Conservation (phyloP, 1,140 invertebrate genomes). For the Hycleus cichorii region DNA sequence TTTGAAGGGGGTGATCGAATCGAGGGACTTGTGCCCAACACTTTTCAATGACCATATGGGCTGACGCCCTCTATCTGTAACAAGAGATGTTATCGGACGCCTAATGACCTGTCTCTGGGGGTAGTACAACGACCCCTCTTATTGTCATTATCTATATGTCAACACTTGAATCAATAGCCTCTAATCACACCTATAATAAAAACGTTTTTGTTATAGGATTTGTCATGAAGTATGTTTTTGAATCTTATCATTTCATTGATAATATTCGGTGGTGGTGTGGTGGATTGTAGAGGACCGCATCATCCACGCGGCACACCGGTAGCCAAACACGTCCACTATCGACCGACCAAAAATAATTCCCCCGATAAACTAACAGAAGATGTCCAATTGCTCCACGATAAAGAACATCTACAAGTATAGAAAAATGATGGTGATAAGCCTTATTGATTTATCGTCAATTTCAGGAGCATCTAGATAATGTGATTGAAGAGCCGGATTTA, state of each 20-base stretch:
- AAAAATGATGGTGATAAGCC: constrained; percentile 44
- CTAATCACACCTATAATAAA: too few relatives aligned
- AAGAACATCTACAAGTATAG: constrained; percentile 46
- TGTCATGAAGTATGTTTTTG: too few relatives aligned
- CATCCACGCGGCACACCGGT: constrained; percentile 56
- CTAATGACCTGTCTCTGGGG: constrained; percentile 35
- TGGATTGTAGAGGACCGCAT: constrained; percentile 56
- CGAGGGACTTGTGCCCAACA: constrained; percentile 32
- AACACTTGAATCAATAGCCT: constrained; percentile 33
- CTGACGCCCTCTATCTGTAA: constrained; percentile 32
- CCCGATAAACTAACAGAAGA: constrained; percentile 58
- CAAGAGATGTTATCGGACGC: constrained; percentile 38
- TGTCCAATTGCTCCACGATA: constrained; percentile 58
- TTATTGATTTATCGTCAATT: constrained; percentile 34
- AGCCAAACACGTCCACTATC: constrained; percentile 53
- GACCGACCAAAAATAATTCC: constrained; percentile 37
- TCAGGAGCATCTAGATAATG: constrained; percentile 61
- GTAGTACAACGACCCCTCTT: constrained; percentile 21
- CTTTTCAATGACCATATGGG: constrained; percentile 32
- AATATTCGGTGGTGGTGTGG: background rate
- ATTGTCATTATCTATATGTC: constrained; percentile 34
- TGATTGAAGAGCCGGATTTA: constrained; percentile 48
- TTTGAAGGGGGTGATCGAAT: too few relatives aligned
- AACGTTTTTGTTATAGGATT: too few relatives aligned
- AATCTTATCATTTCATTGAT: background rate